Base-by-base conservation (phyloP, 2,888 invertebrate species). In the Trisateles emortualis region DNA sequence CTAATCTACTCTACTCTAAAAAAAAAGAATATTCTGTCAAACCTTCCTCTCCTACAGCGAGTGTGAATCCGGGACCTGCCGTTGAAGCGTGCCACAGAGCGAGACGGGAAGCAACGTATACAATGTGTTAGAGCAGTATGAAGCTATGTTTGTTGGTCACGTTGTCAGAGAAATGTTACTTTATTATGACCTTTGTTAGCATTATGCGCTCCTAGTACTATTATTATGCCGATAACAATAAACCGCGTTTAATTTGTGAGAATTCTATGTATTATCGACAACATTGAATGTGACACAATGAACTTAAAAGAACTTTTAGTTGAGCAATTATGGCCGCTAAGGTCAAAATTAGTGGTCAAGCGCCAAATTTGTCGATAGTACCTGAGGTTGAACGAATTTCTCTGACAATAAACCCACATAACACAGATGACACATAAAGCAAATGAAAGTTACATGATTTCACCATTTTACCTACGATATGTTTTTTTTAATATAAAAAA, bases 51-150 rank as follows among this genome's bases (percentile, higher is more conserved):
- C 81, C 90, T 90, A 92, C 82, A 84, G 82, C 90, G 86, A 81
- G 77, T 83, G 88, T 92, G 92, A 74, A 89, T 89, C 84, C 92
- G 76, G 82, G 91, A 89, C 84, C 92, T 92, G 87, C 81, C 76
- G 80, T 67, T 76, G 84, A 87, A 86, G 88, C 84, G 89, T 81
- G 78, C 76, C 80, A 78, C 79, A 82, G 82, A 81, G 84, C 87
- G 88, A 90, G 90, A 92, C 90, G 90, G 85, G 90, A 91, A 92
- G 92, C 91, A 80, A 92, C 91, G 88, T 88, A 84, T 92, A 91
- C 89, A 91, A 54, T 64, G 86, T 84, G 92, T 92, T 92, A 92
- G 90, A 88, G 91, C 90, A 74, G 78, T 85, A 90, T 79, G 73
- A 80, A 81, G 80, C 83, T 78, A 81, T 65, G 66, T 76, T 66